Evolutionary conservation across 2,888 invertebrate species (phyloP), one percentile per base, ranked within the genome.

Genomic region (Rotaria macrura): DNA sequence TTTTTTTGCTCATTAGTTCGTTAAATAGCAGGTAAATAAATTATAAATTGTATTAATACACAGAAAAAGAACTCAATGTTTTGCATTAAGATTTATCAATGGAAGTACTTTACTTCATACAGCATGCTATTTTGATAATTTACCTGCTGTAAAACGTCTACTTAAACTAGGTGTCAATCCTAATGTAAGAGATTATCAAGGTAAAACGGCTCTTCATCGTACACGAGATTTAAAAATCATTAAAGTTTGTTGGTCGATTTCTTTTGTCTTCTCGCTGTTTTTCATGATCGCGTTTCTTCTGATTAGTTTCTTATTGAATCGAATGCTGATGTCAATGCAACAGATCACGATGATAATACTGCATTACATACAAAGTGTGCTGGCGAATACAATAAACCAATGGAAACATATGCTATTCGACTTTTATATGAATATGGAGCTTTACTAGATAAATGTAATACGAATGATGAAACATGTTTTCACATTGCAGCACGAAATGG

Each of bases 71-170:
- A 17, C 40, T 12, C 29, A 23, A 55, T 47, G 2, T 17, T 52
- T 40, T 9, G 2, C n/a, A 14, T 54, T 52, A 86, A 89, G 90
- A 79, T 89, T 89, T 87, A 89, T 91, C 84, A 90, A 90, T 87
- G 90, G 90, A n/a, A 90, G 89, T 87, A 91, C 90, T 0, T 86
- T 90, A 85, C 88, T 91, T 52, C 90, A 91, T 87, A 90, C 90
- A 25, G 89, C 90, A 12, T 88, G 89, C n/a, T 90, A 90, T 87
- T 90, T 89, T 87, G 90, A 90, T 57, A 87, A 88, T 83, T 87
- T 88, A 40, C 87, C 88, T 5, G 88, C 89, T 25, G 88, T 90
- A 2, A 87, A 88, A 84, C 88, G 89, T 34, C 88, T 91, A 17
- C 88, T 91, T 14, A 88, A 88, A 25, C 87, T 89, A 49, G 87